Evolutionary conservation across 53 echinoderm and acorn worm species (phyloP).

Genomic region (Temnopleurus reevesii): DNA sequence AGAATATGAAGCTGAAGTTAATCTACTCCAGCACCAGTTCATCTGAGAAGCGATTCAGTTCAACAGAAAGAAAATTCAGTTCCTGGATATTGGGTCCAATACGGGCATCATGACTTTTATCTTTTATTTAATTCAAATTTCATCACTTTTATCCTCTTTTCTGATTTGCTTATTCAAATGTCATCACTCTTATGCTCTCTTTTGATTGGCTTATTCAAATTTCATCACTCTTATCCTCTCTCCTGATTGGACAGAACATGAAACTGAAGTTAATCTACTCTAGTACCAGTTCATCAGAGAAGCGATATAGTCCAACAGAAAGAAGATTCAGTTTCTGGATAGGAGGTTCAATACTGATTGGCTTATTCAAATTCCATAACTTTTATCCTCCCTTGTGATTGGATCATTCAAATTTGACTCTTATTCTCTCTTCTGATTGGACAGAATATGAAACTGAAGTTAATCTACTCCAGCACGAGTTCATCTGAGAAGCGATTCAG

Average conservation of each 20-base stretch:
- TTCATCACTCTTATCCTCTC: no score
- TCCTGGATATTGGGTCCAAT: constrained; percentile 99
- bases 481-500: constrained; percentile 61
- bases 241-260: constrained; percentile 73
- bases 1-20: background rate
- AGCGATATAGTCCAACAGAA: constrained; percentile 69
- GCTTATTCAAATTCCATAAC: no score
- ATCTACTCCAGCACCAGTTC: background rate
- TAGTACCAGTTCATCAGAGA: constrained; percentile 61
- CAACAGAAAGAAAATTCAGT: constrained; percentile 90
- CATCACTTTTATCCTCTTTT: no score
- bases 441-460: constrained; percentile 90
- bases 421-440: constrained; percentile 7
- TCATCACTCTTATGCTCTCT: no score
- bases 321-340: constrained; percentile 97
- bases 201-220: no score
- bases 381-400: background rate
- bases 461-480: constrained; percentile 77
- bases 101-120: constrained; percentile 63
- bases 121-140: background rate
- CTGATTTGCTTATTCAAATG: no score
- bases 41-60: constrained; percentile 59
- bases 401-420: background rate
- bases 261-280: constrained; percentile 89
- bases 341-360: constrained; percentile 85